A percentile compares a stretch with the other conserved stretches of the same genome.
phyloP scores from a whole-genome alignment of 2,113 vertebrate species.

The Ictalurus punctatus region DNA sequence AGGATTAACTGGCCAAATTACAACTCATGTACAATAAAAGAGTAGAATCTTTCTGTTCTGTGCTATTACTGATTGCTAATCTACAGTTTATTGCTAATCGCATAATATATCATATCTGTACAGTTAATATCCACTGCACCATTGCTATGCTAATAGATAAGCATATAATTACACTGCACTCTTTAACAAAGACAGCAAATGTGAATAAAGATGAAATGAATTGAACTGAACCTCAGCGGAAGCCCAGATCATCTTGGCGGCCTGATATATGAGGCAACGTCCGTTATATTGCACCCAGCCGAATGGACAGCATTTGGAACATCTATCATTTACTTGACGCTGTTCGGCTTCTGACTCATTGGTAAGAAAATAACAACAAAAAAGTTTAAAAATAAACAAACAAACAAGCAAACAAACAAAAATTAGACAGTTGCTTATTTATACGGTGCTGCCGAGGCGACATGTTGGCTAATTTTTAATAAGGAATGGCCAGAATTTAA shows the following conservation, averaged over 20 bases:
- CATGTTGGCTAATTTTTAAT: not conserved
- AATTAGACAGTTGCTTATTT: not conserved
- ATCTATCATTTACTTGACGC: not conserved
- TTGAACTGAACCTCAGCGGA: conserved; percentile 26
- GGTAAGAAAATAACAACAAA: not conserved
- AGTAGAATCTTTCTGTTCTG: not conserved
- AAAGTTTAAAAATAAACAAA: not conserved
- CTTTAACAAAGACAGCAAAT: not conserved
- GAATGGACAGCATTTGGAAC: not conserved
- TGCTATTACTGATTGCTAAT: not conserved
- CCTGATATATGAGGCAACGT: conserved; percentile 9
- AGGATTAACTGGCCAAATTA: not conserved
- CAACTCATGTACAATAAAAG: not conserved
- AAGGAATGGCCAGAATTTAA: not conserved
- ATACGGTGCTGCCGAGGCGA: not conserved
- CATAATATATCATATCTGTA: not conserved
- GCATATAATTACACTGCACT: not conserved
- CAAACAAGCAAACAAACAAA: not conserved
- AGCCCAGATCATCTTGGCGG: not conserved
- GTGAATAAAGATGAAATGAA: not conserved
- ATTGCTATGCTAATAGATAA: not conserved
- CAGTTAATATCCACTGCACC: not conserved
- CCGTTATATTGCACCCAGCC: not conserved
- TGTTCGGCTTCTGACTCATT: not conserved
- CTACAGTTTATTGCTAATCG: not conserved